Evolutionary conservation across 2,113 vertebrate species (phyloP), one percentile per base, ranked within the genome.

Genomic region (Rhabdornis inornatus): DNA sequence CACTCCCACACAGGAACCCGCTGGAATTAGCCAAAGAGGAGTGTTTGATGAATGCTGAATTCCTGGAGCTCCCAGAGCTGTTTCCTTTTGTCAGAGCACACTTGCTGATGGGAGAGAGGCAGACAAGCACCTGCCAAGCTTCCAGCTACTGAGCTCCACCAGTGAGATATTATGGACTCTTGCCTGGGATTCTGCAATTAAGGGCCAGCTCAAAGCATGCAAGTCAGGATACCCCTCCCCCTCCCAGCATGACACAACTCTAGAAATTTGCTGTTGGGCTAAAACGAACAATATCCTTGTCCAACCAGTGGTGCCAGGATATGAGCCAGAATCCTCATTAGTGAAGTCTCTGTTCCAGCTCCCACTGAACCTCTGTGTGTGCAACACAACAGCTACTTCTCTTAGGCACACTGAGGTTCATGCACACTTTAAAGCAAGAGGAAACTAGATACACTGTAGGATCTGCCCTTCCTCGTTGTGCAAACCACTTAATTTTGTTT

Each of bases 261-360:
- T 5, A 92, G 76, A 92, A 83, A 92, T 95, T 92, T 92, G 93
- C 92, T 96, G 93, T 50, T 90, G 44, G 90, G 94, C 90, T 96
- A 81, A 92, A 96, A 39, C 0, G 65, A 96, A 92, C 88, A 86
- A 88, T 90, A 94, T 95, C 93, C 96, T 93, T 63, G 92, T 93
- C 95, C 88, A 90, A 93, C 92, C 90, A 94, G 95, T 90, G 90
- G 79, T 92, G 88, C 95, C 93, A 91, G 79, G 72, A 77, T 86
- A 28, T 13, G 71, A 92, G 94, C 94, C 95, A 97, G 72, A 95
- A 95, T 70, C 83, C 85, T 94, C 86, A 66, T 93, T 88, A 96
- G 68, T 6, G 40, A 90, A 27, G 47, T 22, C 75, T 91, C 55
- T 0, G 7, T 64, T 90, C 82, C 93, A 95, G 82, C 90, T 87